Percentiles rank a stretch among this genome's conserved stretches.
These are phyloP conservation scores for Eptesicus fuscus DNA, from an alignment of 2,113 vertebrate genomes.

Conservation along the genomic window DNA sequence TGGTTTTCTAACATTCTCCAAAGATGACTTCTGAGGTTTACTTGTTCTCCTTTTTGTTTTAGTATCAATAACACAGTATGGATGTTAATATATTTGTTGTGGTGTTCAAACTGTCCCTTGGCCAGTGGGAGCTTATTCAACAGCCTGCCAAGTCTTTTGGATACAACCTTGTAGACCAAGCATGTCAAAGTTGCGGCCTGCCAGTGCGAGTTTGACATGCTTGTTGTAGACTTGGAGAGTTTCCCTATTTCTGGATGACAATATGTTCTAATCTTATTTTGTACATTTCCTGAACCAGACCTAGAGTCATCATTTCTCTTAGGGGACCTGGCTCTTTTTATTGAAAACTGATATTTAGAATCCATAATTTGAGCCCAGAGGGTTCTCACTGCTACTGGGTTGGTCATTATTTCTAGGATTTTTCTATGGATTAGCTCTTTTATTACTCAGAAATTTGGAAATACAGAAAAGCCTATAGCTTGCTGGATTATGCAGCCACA, in stretches of 20 bases:
- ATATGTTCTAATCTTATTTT: neutral
- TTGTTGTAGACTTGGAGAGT: neutral
- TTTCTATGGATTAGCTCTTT: neutral
- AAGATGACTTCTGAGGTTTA: neutral
- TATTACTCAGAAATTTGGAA: conserved; percentile 36
- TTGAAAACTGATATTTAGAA: neutral
- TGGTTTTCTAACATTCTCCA: neutral
- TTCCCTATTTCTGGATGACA: neutral
- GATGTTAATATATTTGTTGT: conserved; percentile 14
- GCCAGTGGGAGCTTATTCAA: neutral
- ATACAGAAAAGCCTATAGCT: conserved; percentile 9
- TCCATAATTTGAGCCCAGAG: neutral
- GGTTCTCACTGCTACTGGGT: neutral
- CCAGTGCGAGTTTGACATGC: no score
- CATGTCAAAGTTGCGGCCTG: no score
- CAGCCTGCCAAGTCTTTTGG: neutral
- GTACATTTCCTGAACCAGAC: neutral
- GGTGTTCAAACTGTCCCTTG: neutral
- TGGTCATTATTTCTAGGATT: neutral
- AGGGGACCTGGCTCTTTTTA: neutral
- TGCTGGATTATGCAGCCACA: neutral
- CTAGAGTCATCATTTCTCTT: conserved; percentile 14
- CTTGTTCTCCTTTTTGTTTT: conserved; percentile 17
- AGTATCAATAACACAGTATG: neutral
- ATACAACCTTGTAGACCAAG: neutral